Conservation (phyloP, 2,888 invertebrate species). For the Ormyrus pomaceus region DNA sequence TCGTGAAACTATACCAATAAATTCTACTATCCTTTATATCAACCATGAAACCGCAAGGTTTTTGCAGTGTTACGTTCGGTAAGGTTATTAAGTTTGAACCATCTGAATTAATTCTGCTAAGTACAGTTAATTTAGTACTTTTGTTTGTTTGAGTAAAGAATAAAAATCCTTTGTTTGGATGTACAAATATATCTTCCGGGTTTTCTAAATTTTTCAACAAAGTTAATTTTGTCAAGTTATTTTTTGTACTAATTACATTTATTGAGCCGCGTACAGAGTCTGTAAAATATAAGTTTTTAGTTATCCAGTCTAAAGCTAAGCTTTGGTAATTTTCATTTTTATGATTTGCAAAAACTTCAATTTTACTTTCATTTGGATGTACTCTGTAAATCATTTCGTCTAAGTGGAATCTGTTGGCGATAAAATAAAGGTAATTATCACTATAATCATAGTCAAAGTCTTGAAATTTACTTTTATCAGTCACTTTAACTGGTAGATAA, state of each 20-base stretch:
- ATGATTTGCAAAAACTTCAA: slow-evolving; percentile 27
- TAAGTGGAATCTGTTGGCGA: not conserved
- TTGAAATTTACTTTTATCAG: not conserved
- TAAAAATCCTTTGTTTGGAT: slow-evolving; percentile 20
- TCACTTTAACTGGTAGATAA: slow-evolving; percentile 24
- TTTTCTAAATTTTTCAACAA: slow-evolving; percentile 34
- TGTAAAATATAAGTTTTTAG: slow-evolving; percentile 27
- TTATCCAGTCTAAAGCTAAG: slow-evolving; percentile 31
- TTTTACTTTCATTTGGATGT: slow-evolving; percentile 22
- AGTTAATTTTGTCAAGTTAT: not conserved
- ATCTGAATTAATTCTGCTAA: slow-evolving; percentile 32
- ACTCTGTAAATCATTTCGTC: slow-evolving; percentile 27
- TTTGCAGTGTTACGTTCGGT: not conserved
- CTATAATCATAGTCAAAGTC: slow-evolving; percentile 39
- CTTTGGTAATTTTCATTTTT: slow-evolving; percentile 43
- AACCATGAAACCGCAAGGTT: slow-evolving; percentile 43
- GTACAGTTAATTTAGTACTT: not conserved
- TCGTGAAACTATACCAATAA: slow-evolving; percentile 45
- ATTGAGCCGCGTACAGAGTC: slow-evolving; percentile 29
- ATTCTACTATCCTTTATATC: slow-evolving; percentile 35
- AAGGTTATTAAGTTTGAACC: slow-evolving; percentile 42
- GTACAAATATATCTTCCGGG: slow-evolving; percentile 36
- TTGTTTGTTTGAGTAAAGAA: slow-evolving; percentile 42
- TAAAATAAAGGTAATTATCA: slow-evolving; percentile 45
- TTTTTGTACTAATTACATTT: slow-evolving; percentile 9